A percentile compares a stretch with the other conserved stretches of the same genome.
These are phyloP conservation scores for Sylvicapra grimmia DNA, from an alignment of 2,113 vertebrate genomes.

Conservation along the genomic window DNA sequence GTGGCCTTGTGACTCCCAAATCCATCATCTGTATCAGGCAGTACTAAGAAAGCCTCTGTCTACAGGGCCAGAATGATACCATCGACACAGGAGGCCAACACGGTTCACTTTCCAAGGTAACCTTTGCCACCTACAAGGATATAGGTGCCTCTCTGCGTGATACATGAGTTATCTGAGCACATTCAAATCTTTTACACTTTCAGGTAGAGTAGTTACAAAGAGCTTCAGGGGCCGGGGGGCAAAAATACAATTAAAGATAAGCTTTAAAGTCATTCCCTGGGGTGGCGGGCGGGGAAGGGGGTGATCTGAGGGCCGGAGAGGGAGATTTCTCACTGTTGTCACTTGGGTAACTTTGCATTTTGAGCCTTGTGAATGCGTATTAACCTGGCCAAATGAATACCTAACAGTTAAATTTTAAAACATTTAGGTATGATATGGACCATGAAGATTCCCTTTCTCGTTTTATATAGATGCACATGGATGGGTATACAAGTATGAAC, in stretches of 20 bases:
- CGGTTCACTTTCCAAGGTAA: background rate
- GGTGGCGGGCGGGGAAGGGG: background rate
- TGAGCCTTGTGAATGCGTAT: background rate
- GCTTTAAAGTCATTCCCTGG: background rate
- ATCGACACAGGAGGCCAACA: rapidly evolving
- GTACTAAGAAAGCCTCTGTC: background rate
- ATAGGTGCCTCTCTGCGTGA: background rate
- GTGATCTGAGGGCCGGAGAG: background rate
- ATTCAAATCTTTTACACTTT: background rate
- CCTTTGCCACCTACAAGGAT: background rate
- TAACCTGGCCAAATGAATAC: background rate
- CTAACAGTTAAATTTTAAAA: background rate
- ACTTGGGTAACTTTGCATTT: background rate
- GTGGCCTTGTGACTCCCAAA: background rate
- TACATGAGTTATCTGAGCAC: background rate
- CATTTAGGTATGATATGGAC: background rate
- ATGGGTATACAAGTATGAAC: background rate
- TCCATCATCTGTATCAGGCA: background rate
- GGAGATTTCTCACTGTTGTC: background rate
- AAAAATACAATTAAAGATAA: background rate
- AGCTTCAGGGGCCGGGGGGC: background rate
- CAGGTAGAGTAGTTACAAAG: background rate
- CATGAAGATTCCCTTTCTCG: background rate
- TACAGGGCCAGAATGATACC: rapidly evolving
- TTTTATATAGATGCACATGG: background rate